A percentile compares a stretch with the other conserved stretches of the same genome.
phyloP scores from a whole-genome alignment of 1,140 invertebrate species.

The Penaeus chinensis region DNA sequence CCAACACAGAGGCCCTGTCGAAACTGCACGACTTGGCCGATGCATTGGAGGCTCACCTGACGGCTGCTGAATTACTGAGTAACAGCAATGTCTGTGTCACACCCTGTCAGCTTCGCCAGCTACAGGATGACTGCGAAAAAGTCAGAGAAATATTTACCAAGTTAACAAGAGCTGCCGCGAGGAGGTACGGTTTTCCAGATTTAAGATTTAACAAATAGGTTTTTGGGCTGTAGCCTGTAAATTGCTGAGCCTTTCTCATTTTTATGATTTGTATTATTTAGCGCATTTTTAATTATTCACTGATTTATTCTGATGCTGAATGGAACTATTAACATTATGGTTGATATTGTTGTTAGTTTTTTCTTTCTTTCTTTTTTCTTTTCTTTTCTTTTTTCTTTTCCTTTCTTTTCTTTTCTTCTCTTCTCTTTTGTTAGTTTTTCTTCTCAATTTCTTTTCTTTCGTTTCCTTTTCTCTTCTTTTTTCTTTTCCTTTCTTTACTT shows the following conservation, averaged over 20 bases:
- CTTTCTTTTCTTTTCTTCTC: too few species aligned
- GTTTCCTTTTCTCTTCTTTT: too few species aligned
- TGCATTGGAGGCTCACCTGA: slow-evolving; percentile 70
- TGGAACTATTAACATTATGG: too few species aligned
- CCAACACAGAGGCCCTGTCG: slow-evolving; percentile 44
- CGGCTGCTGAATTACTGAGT: slow-evolving; percentile 71
- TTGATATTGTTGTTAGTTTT: not conserved
- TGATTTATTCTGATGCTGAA: too few species aligned
- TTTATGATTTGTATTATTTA: too few species aligned
- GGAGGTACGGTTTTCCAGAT: slow-evolving; percentile 68
- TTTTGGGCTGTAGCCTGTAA: not conserved
- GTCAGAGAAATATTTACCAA: slow-evolving; percentile 71
- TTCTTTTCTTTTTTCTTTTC: too few species aligned
- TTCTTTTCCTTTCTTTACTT: too few species aligned
- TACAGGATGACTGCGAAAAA: slow-evolving; percentile 68
- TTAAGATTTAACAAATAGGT: slow-evolving; percentile 24
- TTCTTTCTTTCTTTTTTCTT: too few species aligned
- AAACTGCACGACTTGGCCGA: slow-evolving; percentile 70
- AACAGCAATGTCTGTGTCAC: slow-evolving; percentile 71
- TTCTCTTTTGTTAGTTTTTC: not conserved
- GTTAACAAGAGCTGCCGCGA: slow-evolving; percentile 71
- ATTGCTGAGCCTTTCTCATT: too few species aligned
- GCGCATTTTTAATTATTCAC: too few species aligned
- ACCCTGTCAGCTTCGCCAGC: slow-evolving; percentile 69
- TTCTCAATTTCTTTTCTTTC: not conserved